Conservation (phyloP, 2,888 invertebrate genomes). For the Drosophila nr. fundita region DNA sequence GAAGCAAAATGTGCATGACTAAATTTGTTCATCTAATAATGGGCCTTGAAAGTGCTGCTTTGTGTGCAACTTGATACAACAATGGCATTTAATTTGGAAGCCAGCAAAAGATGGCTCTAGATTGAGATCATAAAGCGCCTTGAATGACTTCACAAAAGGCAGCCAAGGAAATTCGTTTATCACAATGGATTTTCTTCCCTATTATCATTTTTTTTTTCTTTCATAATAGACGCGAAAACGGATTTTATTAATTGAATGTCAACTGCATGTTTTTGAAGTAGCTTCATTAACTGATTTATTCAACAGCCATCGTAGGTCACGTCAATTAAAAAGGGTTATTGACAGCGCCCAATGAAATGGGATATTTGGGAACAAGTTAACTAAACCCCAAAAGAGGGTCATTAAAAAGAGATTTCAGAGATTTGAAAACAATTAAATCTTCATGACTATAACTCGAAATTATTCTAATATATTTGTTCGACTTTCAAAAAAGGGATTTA, state of each 20-base stretch:
- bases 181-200: constrained; percentile 55
- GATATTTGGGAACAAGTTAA: constrained; percentile 6
- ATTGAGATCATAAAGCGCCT: constrained; percentile 38
- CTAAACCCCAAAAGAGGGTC: background rate
- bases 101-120: constrained; percentile 16
- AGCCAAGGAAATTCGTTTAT: constrained; percentile 40
- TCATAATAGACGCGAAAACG: constrained; percentile 51
- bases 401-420: background rate
- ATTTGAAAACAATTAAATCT: background rate
- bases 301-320: constrained; percentile 6
- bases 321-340: constrained; percentile 54
- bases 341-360: constrained; percentile 19
- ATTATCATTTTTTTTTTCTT: background rate
- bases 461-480: too few species aligned
- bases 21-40: constrained; percentile 17
- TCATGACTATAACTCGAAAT: background rate
- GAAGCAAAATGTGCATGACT: background rate
- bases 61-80: constrained; percentile 58
- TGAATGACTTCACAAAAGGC: constrained; percentile 63
- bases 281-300: background rate
- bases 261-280: background rate
- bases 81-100: constrained; percentile 62
- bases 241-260: constrained; percentile 63
- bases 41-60: constrained; percentile 48
- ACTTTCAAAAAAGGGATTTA: too few species aligned